Evolutionary conservation across 2,797 vertebrate genomes (phyloP), one percentile per base, ranked within the genome.

Genomic region (Peromyscus eremicus): DNA sequence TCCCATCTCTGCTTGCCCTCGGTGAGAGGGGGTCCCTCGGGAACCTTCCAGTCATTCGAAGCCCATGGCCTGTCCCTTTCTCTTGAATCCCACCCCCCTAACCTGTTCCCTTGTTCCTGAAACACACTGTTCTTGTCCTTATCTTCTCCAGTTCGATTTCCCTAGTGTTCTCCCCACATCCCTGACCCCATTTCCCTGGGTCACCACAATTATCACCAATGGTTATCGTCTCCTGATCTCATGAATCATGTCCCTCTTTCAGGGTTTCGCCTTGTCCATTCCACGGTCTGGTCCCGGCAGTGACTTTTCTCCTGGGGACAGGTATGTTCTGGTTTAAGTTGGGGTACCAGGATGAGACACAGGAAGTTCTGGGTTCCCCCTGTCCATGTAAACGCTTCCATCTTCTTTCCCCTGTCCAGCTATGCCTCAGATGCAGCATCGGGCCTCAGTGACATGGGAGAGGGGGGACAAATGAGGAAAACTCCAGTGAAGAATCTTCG

Each of bases 231-330:
- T 0, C n/a, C 96, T 98, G 89, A 97, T 6, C 55, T 91, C 14
- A 46, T 0, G 68, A 27, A 0, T 79, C 46, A 19, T 97, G 90
- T 95, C 96, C 97, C 97, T 93, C 0, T 98, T 97, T 89, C 92
- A 99, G 99, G 99, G 99, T 95, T 99, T 99, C 46, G 96, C 98
- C 23, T 57, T 98, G 17, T 97, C 97, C 29, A 96, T 98, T 90
- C 96, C 98, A 79, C 37, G 98, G 71, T 99, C 99, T 12, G 98
- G 98, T 29, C 97, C 98, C 0, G 97, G 98, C 27, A 99, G 99
- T 0, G 99, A 99, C 95, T 99, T 99, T 98, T 99, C 99, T 77
- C 99, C 99, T 0, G 99, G 99, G 96, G 99, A 99, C 98, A 99
- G 99, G 99, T 99, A 98, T 75, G 95, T 89, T 86, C 80, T 52